phyloP scores from a whole-genome alignment of 2,888 invertebrate genomes.

The Rotaria sp. region DNA sequence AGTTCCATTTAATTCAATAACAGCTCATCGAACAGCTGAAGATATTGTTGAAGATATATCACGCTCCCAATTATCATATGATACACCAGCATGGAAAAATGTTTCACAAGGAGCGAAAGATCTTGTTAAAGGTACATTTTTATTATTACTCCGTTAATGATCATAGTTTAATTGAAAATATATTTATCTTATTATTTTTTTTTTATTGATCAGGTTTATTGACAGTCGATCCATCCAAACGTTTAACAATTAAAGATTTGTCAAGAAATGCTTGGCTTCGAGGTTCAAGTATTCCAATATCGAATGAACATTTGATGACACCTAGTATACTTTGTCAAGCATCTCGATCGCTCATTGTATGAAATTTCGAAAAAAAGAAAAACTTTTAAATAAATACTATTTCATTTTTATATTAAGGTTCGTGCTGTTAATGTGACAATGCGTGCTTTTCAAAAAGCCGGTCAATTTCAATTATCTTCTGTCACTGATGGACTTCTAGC shows the following conservation, averaged over 20 bases:
- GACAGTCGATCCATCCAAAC: conserved; percentile 68
- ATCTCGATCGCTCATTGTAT: not conserved
- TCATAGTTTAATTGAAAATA: too few relatives aligned
- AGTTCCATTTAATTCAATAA: conserved; percentile 71
- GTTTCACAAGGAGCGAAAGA: conserved; percentile 23
- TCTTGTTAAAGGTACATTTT: conserved; percentile 7
- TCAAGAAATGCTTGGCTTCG: conserved; percentile 63
- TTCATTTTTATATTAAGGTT: not conserved
- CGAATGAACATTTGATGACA: not conserved
- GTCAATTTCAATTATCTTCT: conserved; percentile 18
- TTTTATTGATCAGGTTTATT: conserved; percentile 61
- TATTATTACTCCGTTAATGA: too few relatives aligned
- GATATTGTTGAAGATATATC: conserved; percentile 72
- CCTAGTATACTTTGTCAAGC: not conserved
- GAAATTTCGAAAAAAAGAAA: not conserved
- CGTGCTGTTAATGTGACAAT: conserved; percentile 25
- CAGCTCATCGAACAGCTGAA: conserved; percentile 67
- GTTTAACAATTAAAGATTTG: conserved; percentile 67
- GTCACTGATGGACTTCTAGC: not conserved
- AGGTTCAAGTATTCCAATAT: not conserved
- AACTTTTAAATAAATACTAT: not conserved
- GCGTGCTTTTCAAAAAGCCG: conserved; percentile 20
- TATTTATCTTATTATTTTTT: not conserved
- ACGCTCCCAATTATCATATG: conserved; percentile 71
- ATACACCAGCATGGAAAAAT: conserved; percentile 58